These are phyloP conservation scores for Metalampra italica DNA, from an alignment of 2,888 invertebrate genomes.

Conservation along the genomic window DNA sequence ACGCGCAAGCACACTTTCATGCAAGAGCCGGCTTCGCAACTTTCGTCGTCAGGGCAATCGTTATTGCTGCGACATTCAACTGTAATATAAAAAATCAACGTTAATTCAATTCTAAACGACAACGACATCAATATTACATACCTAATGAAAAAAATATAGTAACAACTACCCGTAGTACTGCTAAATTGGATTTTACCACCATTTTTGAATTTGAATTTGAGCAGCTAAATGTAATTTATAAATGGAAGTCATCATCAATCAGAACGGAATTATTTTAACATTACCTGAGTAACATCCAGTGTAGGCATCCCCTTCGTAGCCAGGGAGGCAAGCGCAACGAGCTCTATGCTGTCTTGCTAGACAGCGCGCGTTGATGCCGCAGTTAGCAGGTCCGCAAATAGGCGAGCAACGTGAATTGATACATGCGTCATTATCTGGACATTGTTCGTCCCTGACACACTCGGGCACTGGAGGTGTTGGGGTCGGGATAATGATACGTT, in stretches of 20 bases:
- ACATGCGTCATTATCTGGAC: constrained; percentile 90
- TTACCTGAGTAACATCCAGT: constrained; percentile 86
- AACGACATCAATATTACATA: too few relatives aligned
- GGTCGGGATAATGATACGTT: constrained; percentile 45
- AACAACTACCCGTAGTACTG: too few relatives aligned
- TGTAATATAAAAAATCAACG: constrained; percentile 40
- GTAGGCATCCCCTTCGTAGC: constrained; percentile 91
- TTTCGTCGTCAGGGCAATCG: constrained; percentile 89
- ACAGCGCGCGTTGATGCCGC: constrained; percentile 89
- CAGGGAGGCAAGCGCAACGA: constrained; percentile 88
- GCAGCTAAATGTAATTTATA: too few relatives aligned
- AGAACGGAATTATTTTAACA: not conserved
- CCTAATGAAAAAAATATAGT: too few relatives aligned
- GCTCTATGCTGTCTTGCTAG: constrained; percentile 88
- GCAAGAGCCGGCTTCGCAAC: constrained; percentile 90
- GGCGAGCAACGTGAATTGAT: constrained; percentile 85
- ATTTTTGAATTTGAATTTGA: too few relatives aligned
- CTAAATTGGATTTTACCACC: too few relatives aligned
- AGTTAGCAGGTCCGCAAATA: constrained; percentile 85
- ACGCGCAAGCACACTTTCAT: constrained; percentile 87
- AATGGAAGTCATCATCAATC: too few relatives aligned
- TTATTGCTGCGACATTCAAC: constrained; percentile 91
- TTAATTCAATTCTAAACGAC: too few relatives aligned
- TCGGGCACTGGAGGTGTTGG: constrained; percentile 82
- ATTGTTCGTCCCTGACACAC: constrained; percentile 87